Base-by-base conservation (phyloP, 2,888 invertebrate species). In the Lasioglossum zephyrum region DNA sequence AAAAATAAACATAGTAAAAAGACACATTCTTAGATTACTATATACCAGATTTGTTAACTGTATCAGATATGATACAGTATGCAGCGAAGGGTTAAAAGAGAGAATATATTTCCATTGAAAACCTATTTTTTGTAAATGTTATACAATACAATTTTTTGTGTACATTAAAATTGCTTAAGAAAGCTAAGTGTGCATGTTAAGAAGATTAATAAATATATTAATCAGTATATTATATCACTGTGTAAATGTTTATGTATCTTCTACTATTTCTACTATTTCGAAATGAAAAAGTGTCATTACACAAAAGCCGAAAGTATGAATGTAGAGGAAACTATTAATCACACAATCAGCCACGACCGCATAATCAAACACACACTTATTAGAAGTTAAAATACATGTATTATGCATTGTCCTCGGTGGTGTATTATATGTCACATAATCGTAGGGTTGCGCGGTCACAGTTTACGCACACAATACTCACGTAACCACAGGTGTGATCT, bases 401-500 rank as follows among this genome's bases (percentile, higher is more conserved):
- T 79, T 84, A 73, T 49, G 76, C 39, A 57, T 31, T 47, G 36
- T 75, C 47, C 76, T 41, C 22, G 79, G 39, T 69, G n/a, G 72
- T 63, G 26, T 31, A 53, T 47, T 73, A 79, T 72, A 26, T 47
- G 72, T 79, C 85, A 73, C 39, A 70, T 47, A 87, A 79, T 86
- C 82, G 70, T 57, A 26, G 60, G 16, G 49, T 72, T 13, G 39
- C 69, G 49, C 16, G 66, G 49, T 63, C 86, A 77, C 79, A 86
- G 86, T 69, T 82, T 79, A 79, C 78, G 49, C 79, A 73, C 78
- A 74, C 85, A 85, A 89, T 84, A 76, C 77, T 60, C 63, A 44
- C 82, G 85, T 82, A 83, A 86, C 77, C 86, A 77, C 86, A 75
- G 77, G 39, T 80, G 77, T 53, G 84, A 90, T 90, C 86, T 89